Evolutionary conservation across 2,113 vertebrate species (phyloP), one percentile per base, ranked within the genome.

Genomic region (Oxyruncus cristatus): DNA sequence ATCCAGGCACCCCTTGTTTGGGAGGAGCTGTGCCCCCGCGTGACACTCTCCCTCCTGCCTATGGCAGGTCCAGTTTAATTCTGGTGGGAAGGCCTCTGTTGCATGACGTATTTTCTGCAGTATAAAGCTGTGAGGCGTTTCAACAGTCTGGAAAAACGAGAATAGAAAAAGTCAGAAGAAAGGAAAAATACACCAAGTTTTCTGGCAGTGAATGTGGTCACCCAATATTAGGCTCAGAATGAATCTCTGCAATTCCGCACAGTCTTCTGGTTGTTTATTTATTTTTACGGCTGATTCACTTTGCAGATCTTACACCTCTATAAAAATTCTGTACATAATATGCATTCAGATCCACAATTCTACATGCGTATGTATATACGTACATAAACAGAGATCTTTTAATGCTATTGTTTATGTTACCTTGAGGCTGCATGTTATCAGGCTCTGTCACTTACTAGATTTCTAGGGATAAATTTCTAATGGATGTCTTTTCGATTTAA

Each of bases 371-470:
- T 59, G 6, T 66, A 30, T 62, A n/a, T 47, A 41, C 55, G 15
- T 37, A 11, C 13, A 52, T 66, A 59, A 3, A 91, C 6, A 81
- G 10, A 84, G 52, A 49, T 71, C 8, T 82, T 86, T 58, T 74
- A 61, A 44, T 41, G 9, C 3, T 75, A 9, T 47, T 65, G 42
- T 87, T 91, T 87, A 35, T 66, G n/a, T 65, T 96, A 35, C 55
- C 81, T 85, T 55, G 61, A 80, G 59, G 88, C 59, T 92, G 79
- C 66, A 74, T 63, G 14, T 95, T 96, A 85, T 92, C 72, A 90
- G 32, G 3, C 28, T 85, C 24, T 90, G 39, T 46, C 63, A 86
- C 42, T 12, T 83, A 35, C 13, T 76, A 53, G 41, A 75, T 68
- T 92, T 93, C 70, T 77, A 52, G 21, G 37, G 44, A 68, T 53